Evolutionary conservation across 1,140 invertebrate species (phyloP).

Genomic region (Heliconius hewitsoni): DNA sequence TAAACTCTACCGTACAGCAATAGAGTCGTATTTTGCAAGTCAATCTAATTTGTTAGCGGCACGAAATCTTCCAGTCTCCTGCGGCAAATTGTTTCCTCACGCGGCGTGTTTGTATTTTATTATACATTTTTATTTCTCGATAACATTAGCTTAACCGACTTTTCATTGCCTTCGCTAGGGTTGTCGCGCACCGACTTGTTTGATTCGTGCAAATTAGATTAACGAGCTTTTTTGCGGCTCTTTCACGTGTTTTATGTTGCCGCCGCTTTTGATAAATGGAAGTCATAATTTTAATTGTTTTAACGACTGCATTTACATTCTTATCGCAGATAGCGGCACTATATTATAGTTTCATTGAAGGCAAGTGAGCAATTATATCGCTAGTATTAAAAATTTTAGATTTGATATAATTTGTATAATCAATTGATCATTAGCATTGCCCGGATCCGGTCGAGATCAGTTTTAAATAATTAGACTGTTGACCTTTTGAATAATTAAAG

Average conservation of each 20-base stretch:
- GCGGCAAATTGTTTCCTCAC: conserved; percentile 81
- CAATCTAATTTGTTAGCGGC: conserved; percentile 47
- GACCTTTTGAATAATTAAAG: conserved; percentile 36
- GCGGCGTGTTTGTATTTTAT: conserved; percentile 80
- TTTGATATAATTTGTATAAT: conserved; percentile 26
- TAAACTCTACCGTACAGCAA: conserved; percentile 46
- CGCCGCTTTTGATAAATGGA: conserved; percentile 35
- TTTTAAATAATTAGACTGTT: conserved; percentile 34
- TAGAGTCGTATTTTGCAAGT: conserved; percentile 54
- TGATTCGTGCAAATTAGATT: conserved; percentile 43
- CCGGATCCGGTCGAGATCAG: conserved; percentile 31
- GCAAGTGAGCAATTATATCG: conserved; percentile 32
- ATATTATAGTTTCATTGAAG: conserved; percentile 33
- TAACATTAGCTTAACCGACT: conserved; percentile 82
- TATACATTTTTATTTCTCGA: conserved; percentile 82
- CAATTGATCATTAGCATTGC: conserved; percentile 36
- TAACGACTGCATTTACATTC: conserved; percentile 33
- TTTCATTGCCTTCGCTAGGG: conserved; percentile 79
- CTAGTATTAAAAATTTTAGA: conserved; percentile 27
- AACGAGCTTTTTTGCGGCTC: conserved; percentile 32
- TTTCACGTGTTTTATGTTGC: conserved; percentile 30
- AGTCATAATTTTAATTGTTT: conserved; percentile 36
- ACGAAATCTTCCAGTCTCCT: conserved; percentile 79
- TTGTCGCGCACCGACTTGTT: conserved; percentile 50
- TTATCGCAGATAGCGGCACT: conserved; percentile 33